Evolutionary conservation across 2,888 invertebrate genomes (phyloP).

Genomic region (Lasioglossum calceatum): DNA sequence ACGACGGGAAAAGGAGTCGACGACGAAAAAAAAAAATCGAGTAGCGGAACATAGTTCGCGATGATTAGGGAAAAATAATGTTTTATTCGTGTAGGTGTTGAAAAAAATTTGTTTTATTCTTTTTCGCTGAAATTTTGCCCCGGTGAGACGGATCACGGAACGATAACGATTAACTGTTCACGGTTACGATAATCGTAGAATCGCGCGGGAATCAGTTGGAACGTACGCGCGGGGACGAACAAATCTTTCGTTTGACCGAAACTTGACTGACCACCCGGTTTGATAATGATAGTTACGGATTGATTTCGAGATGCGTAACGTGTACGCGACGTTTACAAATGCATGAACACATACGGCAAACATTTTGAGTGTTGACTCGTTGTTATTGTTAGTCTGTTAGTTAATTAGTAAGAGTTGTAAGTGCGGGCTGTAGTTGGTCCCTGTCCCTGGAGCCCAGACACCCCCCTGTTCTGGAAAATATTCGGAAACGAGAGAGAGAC

Average conservation of each 20-base stretch:
- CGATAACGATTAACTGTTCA: neutral
- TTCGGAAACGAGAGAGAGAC: conserved; percentile 70
- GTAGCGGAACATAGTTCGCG: neutral
- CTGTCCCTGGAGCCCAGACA: conserved; percentile 84
- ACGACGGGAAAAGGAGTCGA: conserved; percentile 15
- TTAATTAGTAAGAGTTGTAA: conserved; percentile 85
- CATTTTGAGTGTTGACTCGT: conserved; percentile 84
- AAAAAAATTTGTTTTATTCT: conserved; percentile 3
- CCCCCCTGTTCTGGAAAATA: conserved; percentile 84
- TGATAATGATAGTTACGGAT: conserved; percentile 82
- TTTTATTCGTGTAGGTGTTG: neutral
- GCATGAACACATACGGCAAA: conserved; percentile 80
- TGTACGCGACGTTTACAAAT: conserved; percentile 77
- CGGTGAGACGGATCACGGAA: conserved; percentile 19
- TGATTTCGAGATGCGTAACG: conserved; percentile 77
- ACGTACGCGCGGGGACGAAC: conserved; percentile 14
- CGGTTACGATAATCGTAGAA: neutral
- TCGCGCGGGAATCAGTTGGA: conserved; percentile 15
- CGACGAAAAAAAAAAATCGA: neutral
- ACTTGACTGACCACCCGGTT: conserved; percentile 75
- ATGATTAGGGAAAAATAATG: neutral
- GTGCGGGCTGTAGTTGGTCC: conserved; percentile 84
- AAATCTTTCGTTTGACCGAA: conserved; percentile 46
- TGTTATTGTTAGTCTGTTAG: conserved; percentile 85
- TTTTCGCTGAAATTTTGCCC: conserved; percentile 49